Evolutionary conservation across 2,888 invertebrate genomes (phyloP).

Genomic region (Sphecodes monilicornis): DNA sequence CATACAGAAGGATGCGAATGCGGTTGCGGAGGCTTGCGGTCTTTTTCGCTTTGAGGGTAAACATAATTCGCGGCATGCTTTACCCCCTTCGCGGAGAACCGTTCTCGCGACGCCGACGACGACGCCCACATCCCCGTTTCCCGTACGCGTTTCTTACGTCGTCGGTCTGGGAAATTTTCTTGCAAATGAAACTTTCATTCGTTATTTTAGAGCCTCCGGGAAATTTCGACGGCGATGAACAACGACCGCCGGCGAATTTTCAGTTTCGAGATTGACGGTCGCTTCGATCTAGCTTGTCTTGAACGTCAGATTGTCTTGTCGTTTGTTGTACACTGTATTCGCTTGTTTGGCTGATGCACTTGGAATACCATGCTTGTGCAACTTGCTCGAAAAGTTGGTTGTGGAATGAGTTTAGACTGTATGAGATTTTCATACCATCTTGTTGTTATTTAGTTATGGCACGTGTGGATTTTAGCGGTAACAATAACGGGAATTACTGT

Average conservation of each 20-base stretch:
- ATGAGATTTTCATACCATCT: neutral
- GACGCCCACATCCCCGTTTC: neutral
- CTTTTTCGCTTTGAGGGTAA: conserved; percentile 36
- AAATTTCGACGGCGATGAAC: neutral
- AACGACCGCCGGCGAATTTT: neutral
- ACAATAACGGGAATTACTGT: neutral
- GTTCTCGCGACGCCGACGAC: neutral
- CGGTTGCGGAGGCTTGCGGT: conserved; percentile 31
- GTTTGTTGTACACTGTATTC: neutral
- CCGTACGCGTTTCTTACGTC: neutral
- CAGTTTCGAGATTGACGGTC: neutral
- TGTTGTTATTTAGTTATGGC: neutral
- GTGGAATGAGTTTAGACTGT: neutral
- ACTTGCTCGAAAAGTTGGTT: neutral
- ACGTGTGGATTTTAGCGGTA: neutral
- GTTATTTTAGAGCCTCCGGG: neutral
- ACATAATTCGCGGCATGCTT: conserved; percentile 29
- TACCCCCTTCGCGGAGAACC: conserved; percentile 3
- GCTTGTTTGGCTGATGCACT: neutral
- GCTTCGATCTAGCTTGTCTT: neutral
- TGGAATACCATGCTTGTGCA: neutral
- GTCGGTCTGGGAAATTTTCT: conserved; percentile 22
- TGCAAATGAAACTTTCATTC: conserved; percentile 26
- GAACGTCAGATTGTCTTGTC: neutral
- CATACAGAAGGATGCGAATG: conserved; percentile 26